These are phyloP conservation scores for Bos taurus DNA, from an alignment of 2,113 vertebrate species.

Conservation along the genomic window DNA sequence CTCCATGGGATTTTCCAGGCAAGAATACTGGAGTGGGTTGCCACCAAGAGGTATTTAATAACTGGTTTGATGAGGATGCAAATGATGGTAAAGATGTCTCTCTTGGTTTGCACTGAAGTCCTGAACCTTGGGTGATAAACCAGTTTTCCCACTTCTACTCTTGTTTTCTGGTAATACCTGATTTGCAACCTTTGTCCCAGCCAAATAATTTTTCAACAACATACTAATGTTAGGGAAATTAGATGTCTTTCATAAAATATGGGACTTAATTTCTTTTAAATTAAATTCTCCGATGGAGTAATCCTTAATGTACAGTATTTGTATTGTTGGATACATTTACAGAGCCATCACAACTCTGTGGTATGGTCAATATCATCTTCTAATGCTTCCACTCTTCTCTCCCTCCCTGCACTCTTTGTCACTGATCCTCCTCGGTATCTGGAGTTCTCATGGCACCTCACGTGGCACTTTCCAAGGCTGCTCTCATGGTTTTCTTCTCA, in stretches of 20 bases:
- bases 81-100: neutral
- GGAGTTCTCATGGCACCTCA: neutral
- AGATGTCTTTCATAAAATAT: neutral
- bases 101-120: constrained; percentile 18
- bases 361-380: neutral
- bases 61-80: constrained; percentile 11
- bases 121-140: constrained; percentile 12
- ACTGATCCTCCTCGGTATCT: neutral
- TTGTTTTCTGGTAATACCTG: constrained; percentile 19
- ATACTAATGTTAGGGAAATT: neutral
- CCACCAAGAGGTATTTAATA: neutral
- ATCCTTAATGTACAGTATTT: neutral
- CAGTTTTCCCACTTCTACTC: constrained; percentile 22
- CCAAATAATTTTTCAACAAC: neutral
- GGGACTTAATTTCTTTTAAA: constrained; percentile 22
- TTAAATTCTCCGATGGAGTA: neutral
- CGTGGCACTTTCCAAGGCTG: neutral
- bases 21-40: too few species aligned
- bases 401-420: neutral
- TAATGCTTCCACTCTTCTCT: neutral
- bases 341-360: neutral
- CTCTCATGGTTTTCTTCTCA: neutral
- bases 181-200: constrained; percentile 20
- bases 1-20: too few species aligned
- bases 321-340: neutral